Base-by-base conservation (phyloP, 1,140 invertebrate genomes). In the Arctopsyche grandis region DNA sequence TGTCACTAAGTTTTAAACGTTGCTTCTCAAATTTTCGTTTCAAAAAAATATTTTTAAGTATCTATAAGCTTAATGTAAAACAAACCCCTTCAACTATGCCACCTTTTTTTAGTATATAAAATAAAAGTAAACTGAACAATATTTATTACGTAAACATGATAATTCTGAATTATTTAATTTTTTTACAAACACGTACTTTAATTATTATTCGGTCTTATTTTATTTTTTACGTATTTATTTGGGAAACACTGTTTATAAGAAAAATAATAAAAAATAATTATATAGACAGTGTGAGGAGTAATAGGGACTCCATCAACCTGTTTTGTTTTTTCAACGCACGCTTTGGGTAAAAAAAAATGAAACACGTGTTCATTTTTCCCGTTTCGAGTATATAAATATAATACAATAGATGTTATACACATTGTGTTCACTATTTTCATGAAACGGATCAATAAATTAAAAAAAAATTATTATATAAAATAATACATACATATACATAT, bases 281-380 rank as follows among this genome's bases (percentile, higher is more conserved):
- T 66, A 76, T 75, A 58, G 74, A 75, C 63, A 38, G 63, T 21
- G 19, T 24, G 74, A 19, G 21, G 74, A 43, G 26, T 74, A 75
- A 76, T 52, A 46, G 74, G 43, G 56, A 77, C 77, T 71, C 75
- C 52, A 26, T 9, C 24, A 80, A 81, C 76, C 79, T 82, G 81
- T 80, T 82, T 75, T 76, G 75, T 80, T 80, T 80, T 82, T 82
- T 60, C 63, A 75, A 78, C 69, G 58, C 78, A 81, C 78, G 75
- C 78, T 79, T 78, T 38, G 58, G 26, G 52, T 79, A 7, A 69
- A 73, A 82, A 80, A 82, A 75, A 80, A 43, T 63, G 63, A 66
- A 82, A 82, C 81, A 82, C 81, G 81, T 82, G 79, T 80, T 80
- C 78, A 78, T 75, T 80, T 82, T 77, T 52, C 63, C 66, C 26